These are phyloP conservation scores for Trachemys scripta DNA, from an alignment of 2,113 vertebrate species.

Conservation along the genomic window DNA sequence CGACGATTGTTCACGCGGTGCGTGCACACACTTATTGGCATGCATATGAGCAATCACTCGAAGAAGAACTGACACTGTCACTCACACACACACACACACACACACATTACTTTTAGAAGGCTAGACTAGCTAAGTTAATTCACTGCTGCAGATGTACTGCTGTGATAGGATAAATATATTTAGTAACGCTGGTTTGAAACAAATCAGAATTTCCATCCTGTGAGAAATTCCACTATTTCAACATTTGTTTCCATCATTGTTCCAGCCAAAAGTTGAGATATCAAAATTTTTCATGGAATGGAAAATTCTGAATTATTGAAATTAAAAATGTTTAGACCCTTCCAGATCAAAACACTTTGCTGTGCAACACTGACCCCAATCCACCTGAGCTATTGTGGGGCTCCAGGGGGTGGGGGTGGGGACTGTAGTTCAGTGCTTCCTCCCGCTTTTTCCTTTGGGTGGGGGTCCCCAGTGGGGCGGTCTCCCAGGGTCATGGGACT, in stretches of 20 bases:
- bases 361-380: background rate
- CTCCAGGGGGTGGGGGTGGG: rapidly evolving
- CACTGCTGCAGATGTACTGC: background rate
- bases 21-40: too few species aligned
- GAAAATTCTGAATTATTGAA: background rate
- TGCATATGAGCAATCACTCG: too few species aligned
- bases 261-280: background rate
- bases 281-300: background rate
- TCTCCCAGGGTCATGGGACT: rapidly evolving
- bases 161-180: background rate
- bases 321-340: background rate
- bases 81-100: background rate
- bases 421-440: background rate
- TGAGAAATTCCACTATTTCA: background rate
- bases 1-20: too few species aligned
- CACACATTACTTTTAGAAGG: too few species aligned
- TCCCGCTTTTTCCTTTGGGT: background rate
- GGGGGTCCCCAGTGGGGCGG: background rate
- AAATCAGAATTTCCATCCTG: background rate
- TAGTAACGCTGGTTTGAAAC: background rate
- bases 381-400: background rate
- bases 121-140: background rate
- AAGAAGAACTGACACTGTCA: background rate
- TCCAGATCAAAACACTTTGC: background rate
- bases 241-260: background rate